Evolutionary conservation across 2,113 vertebrate genomes (phyloP), one percentile per base, ranked within the genome.

Genomic region (Dermatemys mawii): DNA sequence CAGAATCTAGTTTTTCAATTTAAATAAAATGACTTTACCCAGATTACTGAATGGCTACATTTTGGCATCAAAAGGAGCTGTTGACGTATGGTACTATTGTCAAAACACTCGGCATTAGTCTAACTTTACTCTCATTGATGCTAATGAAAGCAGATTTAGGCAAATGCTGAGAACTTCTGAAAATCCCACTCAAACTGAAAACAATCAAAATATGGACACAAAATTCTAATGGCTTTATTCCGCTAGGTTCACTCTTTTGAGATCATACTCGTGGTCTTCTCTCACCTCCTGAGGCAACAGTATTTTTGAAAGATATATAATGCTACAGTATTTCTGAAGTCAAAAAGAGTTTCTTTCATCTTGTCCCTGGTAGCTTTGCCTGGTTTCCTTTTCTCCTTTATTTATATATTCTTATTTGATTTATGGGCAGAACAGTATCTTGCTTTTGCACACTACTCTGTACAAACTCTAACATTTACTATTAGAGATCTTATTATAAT

Each of bases 11-110:
- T 44, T 75, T 75, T 75, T 44, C 24, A 75, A 26, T 26, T 13
- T 75, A 38, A 75, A 44, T 38, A 75, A 75, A 44, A 27, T 44
- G 19, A 44, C 24, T 38, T 44, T 75, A 44, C 38, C 21, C 22
- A 44, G 70, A 75, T 41, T 75, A 44, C n/a, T 44, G 38, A 44
- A 38, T 24, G 75, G 48, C n/a, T 91, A 27, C 13, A 32, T 88
- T 88, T 46, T 67, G 16, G 6, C 73, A 94, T 27, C 57, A 94
- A 88, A 95, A 88, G 35, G 48, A 57, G 24, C 41, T 88, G 49
- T 83, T 81, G 13, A 84, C 41, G 80, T 88, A 83, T 67, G 60
- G 50, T 90, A 84, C 55, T 53, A n/a, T 84, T 24, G 73, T 26
- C 16, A 83, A 93, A 92, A 88, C 48, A 57, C 6, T 48, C 46